phyloP scores from a whole-genome alignment of 2,888 invertebrate genomes.

The Cyclophora punctaria region DNA sequence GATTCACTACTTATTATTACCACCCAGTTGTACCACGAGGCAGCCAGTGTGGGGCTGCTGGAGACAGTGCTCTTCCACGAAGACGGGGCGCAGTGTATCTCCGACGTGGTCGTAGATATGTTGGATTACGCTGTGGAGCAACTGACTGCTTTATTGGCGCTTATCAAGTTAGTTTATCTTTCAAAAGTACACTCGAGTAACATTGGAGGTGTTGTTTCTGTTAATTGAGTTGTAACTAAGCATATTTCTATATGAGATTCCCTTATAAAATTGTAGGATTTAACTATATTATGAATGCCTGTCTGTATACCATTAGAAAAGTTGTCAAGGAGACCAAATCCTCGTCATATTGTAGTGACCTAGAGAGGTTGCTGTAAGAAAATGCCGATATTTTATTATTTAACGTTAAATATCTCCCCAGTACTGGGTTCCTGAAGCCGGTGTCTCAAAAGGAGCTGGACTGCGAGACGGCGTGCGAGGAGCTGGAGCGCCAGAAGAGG shows the following conservation, averaged over 20 bases:
- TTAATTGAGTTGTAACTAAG: no score
- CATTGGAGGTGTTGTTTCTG: no score
- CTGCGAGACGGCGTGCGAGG: slow-evolving; percentile 69
- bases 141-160: slow-evolving; percentile 76
- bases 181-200: no score
- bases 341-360: no score
- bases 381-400: no score
- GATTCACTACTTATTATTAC: background rate
- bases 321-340: no score
- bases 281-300: no score
- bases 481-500: slow-evolving; percentile 78
- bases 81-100: slow-evolving; percentile 84
- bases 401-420: slow-evolving; percentile 14
- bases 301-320: no score
- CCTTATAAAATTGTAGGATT: no score
- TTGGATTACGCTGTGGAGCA: slow-evolving; percentile 86
- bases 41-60: slow-evolving; percentile 84
- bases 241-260: no score
- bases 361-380: no score
- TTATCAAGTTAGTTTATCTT: slow-evolving; percentile 49
- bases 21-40: slow-evolving; percentile 83
- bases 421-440: slow-evolving; percentile 51
- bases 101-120: slow-evolving; percentile 85
- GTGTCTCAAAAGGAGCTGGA: slow-evolving; percentile 50
- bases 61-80: slow-evolving; percentile 89